Conservation (phyloP, 2,888 invertebrate species). For the Noctua fimbriata region DNA sequence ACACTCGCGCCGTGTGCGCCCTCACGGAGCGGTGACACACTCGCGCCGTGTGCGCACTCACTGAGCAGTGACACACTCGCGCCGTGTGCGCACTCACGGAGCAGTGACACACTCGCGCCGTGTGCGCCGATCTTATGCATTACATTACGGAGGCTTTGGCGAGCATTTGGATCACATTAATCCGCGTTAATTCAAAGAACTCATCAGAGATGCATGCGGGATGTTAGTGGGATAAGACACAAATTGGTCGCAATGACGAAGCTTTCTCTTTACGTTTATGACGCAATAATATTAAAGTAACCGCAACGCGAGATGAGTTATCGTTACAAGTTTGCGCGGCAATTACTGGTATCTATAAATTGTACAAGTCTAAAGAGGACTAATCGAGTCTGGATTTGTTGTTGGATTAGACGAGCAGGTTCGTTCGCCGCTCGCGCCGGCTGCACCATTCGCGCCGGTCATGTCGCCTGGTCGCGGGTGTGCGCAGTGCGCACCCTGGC, state of each 20-base stretch:
- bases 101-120: not conserved
- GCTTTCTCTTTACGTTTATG: slow-evolving; percentile 17
- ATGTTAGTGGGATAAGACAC: not conserved
- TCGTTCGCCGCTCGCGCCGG: not conserved
- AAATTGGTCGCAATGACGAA: not conserved
- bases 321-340: slow-evolving; percentile 54
- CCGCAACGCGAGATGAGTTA: slow-evolving; percentile 38
- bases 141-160: slow-evolving; percentile 33
- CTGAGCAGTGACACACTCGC: not conserved
- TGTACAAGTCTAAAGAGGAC: slow-evolving; percentile 52
- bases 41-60: not conserved
- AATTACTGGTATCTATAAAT: slow-evolving; percentile 60
- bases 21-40: too few relatives aligned
- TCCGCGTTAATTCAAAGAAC: slow-evolving; percentile 38
- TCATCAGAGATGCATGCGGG: slow-evolving; percentile 13
- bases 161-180: slow-evolving; percentile 46
- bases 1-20: not conserved
- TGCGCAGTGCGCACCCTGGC: slow-evolving; percentile 6
- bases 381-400: slow-evolving; percentile 66
- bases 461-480: not conserved
- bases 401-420: slow-evolving; percentile 41
- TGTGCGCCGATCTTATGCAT: not conserved
- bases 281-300: slow-evolving; percentile 28
- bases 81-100: slow-evolving; percentile 3
- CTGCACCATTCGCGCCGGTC: not conserved